A percentile compares a stretch with the other conserved stretches of the same genome.
Evolutionary conservation across 92 coral and sea anemone genomes (phyloP).

Genomic region (Siderastrea siderea): DNA sequence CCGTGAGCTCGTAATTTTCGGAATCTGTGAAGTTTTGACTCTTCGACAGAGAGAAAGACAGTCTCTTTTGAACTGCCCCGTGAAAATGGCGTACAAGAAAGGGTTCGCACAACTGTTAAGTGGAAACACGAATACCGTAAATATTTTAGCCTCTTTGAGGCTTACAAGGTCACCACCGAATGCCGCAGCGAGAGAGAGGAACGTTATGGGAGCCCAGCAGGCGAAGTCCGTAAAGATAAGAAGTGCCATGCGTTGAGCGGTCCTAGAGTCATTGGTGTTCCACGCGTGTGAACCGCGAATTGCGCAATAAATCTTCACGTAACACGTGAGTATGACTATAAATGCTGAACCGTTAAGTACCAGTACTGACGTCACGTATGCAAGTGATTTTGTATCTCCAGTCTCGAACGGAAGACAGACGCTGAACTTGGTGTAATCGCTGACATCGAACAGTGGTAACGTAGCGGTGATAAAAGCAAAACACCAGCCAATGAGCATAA

Average conservation of each 20-base stretch:
- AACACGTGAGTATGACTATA: constrained; percentile 88
- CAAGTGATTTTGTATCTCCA: constrained; percentile 81
- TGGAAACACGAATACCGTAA: constrained; percentile 93
- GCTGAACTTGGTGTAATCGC: constrained; percentile 92
- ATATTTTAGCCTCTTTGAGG: constrained; percentile 89
- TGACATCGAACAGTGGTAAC: constrained; percentile 83
- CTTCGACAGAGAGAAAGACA: constrained; percentile 80
- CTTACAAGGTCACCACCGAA: constrained; percentile 90
- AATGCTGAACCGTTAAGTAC: constrained; percentile 85
- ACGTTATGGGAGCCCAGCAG: constrained; percentile 98
- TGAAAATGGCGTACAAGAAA: constrained; percentile 92
- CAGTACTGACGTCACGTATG: constrained; percentile 79
- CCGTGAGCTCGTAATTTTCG: constrained; percentile 41
- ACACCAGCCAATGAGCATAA: constrained; percentile 89
- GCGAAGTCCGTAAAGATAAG: constrained; percentile 93
- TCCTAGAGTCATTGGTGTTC: constrained; percentile 96
- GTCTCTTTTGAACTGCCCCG: constrained; percentile 95
- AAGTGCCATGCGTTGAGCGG: constrained; percentile 95
- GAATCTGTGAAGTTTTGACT: constrained; percentile 81
- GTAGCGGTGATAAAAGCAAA: constrained; percentile 82
- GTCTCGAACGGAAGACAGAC: constrained; percentile 96
- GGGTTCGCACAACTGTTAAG: constrained; percentile 97
- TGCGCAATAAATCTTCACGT: constrained; percentile 85
- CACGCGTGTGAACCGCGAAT: constrained; percentile 99
- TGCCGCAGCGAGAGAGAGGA: constrained; percentile 89